Conservation (phyloP, 1,140 invertebrate genomes). For the Drosophila sturtevanti region DNA sequence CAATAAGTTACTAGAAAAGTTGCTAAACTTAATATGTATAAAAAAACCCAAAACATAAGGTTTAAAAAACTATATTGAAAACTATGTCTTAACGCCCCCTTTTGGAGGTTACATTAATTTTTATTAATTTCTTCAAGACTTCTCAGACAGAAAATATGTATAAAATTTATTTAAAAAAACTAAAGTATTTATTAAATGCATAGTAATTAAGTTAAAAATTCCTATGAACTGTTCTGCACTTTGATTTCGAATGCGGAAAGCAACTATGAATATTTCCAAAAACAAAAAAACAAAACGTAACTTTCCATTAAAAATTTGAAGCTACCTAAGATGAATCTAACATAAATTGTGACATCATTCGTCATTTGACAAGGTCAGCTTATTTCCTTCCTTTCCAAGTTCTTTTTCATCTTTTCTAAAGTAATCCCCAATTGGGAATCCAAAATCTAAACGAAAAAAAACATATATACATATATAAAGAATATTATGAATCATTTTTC, state of each 20-base stretch:
- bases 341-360: slow-evolving; percentile 21
- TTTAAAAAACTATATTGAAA: too few species aligned
- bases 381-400: slow-evolving; percentile 26
- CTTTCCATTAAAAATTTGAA: background rate
- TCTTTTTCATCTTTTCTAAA: background rate
- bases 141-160: too few species aligned
- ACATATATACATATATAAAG: too few species aligned
- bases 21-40: too few species aligned
- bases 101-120: too few species aligned
- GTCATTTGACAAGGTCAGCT: slow-evolving; percentile 43
- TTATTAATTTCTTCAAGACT: too few species aligned
- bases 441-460: slow-evolving; percentile 19
- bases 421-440: slow-evolving; percentile 26
- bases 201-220: background rate
- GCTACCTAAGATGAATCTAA: background rate
- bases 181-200: background rate
- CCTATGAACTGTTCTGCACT: background rate
- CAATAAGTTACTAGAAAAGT: too few species aligned
- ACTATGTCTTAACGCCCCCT: too few species aligned
- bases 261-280: background rate
- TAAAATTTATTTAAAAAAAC: too few species aligned
- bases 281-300: background rate
- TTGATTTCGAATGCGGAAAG: background rate
- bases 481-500: slow-evolving; percentile 58
- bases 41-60: too few species aligned